Evolutionary conservation across 2,797 vertebrate genomes (phyloP), one percentile per base, ranked within the genome.

Genomic region (Danio kyathit): DNA sequence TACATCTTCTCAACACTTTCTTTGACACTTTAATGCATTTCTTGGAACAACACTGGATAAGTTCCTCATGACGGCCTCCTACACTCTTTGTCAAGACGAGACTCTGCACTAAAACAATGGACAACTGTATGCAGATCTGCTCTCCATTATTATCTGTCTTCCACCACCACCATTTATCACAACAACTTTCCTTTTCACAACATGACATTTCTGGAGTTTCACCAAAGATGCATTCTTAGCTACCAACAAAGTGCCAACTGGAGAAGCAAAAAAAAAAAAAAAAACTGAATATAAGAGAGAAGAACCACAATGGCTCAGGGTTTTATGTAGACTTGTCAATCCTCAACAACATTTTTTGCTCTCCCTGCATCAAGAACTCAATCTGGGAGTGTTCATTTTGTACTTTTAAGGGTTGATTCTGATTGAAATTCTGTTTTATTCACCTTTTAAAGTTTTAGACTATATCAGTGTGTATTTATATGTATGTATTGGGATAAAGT

Each of bases 311-410:
- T 17, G 9, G 19, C 19, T 46, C n/a, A 44, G 61, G 61, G 9
- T 76, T 54, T 76, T 14, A 57, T 38, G 10, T 2, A 5, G 6
- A 63, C 29, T 52, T 19, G 21, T 74, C 60, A 29, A 43, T 57
- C 76, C 56, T 67, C 41, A 17, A 17, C 43, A 67, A 7, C 21
- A 14, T 41, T 40, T 59, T 16, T 12, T 5, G n/a, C 69, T 0
- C 29, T 77, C 63, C 21, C 7, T 7, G 8, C 41, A 14, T 21
- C 19, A 60, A 17, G 61, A 74, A 76, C 80, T 74, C 63, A 76
- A 46, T 29, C 16, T 40, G 44, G 60, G 66, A 79, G 79, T 79
- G 82, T 77, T 56, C 56, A 64, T 54, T n/a, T 48, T 21, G 21
- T 56, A 2, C 12, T 57, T 63, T 56, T 49, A 48, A 19, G 54